Evolutionary conservation across 2,113 vertebrate species (phyloP), one percentile per base, ranked within the genome.

Genomic region (Sinocyclocheilus rhinocerous): DNA sequence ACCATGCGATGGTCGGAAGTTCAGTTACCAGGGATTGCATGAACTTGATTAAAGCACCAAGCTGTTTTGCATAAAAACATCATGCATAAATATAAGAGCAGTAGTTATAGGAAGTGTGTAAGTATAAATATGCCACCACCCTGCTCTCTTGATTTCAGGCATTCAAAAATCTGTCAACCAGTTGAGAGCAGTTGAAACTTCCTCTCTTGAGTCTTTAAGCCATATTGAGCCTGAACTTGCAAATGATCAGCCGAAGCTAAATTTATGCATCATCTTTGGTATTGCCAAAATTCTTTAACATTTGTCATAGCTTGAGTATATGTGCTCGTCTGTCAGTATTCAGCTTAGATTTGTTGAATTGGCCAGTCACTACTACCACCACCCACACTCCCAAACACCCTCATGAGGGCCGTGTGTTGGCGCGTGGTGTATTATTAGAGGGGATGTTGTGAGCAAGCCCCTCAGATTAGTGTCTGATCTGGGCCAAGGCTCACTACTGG

Each of bases 401-500:
- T 39, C 15, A n/a, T 59, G 50, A 26, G 50, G 26, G 5, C 22
- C 8, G 13, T 22, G 39, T 72, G 45, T 59, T 59, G 55, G 85
- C 67, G 16, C 42, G 79, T 85, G 67, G 72, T 36, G 81, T 88
- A 67, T 89, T 89, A 88, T 88, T 90, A 88, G 55, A 59, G 72
- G 65, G 52, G 72, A 85, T 88, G 88, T 81, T 86, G 72, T 83
- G 76, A 85, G 86, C 87, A 84, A 83, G 65, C 86, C 88, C 63
- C 82, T 86, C 55, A 87, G 86, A 89, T 90, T 88, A 89, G 70
- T 36, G 39, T 86, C 78, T 75, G 76, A 83, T 89, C 85, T 85
- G 79, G 63, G 88, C 72, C 88, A 89, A 75, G 76, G 83, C 59
- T 84, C 67, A 67, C 48, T 83, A 80, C 65, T 83, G 75, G 79